Percentiles rank a stretch among this genome's conserved stretches.
Evolutionary conservation across 2,797 vertebrate genomes (phyloP).

Genomic region (Cirrhinus molitorella): DNA sequence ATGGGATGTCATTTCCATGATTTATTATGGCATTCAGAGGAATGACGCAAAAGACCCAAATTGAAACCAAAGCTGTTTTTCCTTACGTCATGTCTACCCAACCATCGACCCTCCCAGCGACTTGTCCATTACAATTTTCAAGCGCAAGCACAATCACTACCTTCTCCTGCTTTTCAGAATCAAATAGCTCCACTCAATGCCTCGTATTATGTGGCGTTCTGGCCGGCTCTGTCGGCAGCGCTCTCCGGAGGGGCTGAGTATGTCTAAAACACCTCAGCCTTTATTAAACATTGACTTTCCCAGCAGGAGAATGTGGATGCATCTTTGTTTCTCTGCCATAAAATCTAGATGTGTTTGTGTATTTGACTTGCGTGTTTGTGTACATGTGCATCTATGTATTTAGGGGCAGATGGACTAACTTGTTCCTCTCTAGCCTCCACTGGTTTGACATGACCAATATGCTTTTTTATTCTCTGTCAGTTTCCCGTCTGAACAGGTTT

Average conservation of each 20-base stretch:
- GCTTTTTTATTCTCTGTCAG: neutral
- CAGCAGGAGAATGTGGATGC: constrained; percentile 33
- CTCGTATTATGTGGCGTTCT: constrained; percentile 18
- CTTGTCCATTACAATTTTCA: constrained; percentile 10
- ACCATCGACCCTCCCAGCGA: neutral
- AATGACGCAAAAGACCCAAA: constrained; percentile 72
- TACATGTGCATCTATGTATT: neutral
- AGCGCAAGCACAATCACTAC: neutral
- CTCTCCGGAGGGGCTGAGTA: constrained; percentile 18
- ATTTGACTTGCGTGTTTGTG: neutral
- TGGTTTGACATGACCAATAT: constrained; percentile 9
- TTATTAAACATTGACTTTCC: constrained; percentile 39
- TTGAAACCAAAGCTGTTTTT: constrained; percentile 68
- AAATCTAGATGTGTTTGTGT: constrained; percentile 18
- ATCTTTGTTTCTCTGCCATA: constrained; percentile 5
- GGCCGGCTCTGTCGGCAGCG: neutral
- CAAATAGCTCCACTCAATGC: constrained; percentile 23
- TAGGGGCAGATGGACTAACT: neutral
- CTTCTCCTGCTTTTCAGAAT: constrained; percentile 37
- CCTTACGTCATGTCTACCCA: constrained; percentile 43
- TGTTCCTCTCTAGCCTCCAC: neutral
- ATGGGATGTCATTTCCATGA: constrained; percentile 62
- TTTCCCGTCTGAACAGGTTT: neutral
- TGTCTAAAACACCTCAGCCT: constrained; percentile 17
- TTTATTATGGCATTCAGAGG: constrained; percentile 69